phyloP scores from a whole-genome alignment of 2,113 vertebrate genomes.

The Entelurus aequoreus region DNA sequence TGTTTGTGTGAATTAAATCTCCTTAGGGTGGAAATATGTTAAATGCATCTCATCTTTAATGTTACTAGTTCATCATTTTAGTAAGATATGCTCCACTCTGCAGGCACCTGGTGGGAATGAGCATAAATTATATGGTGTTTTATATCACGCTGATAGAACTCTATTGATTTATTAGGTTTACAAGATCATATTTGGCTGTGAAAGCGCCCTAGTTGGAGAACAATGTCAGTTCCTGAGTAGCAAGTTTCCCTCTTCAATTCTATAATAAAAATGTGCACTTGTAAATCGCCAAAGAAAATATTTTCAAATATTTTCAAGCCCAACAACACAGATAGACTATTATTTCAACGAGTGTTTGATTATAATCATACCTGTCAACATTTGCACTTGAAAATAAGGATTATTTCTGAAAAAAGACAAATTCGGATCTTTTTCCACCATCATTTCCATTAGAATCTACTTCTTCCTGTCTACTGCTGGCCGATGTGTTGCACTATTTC shows the following conservation, averaged over 20 bases:
- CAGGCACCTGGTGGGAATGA: constrained; percentile 9
- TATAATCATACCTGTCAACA: too few relatives aligned
- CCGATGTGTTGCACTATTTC: too few relatives aligned
- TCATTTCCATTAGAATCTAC: too few relatives aligned
- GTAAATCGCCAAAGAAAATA: constrained; percentile 16
- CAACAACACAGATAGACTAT: constrained; percentile 15
- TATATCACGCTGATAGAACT: not conserved
- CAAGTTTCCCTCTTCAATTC: too few relatives aligned
- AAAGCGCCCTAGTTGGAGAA: not conserved
- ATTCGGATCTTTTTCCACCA: too few relatives aligned
- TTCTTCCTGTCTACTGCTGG: too few relatives aligned
- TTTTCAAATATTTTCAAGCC: constrained; percentile 21
- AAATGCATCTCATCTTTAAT: constrained; percentile 23
- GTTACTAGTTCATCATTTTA: constrained; percentile 22
- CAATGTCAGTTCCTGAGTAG: not conserved
- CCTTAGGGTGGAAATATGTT: constrained; percentile 32
- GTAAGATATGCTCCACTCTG: constrained; percentile 1
- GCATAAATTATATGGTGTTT: constrained; percentile 14
- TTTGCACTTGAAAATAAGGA: too few relatives aligned
- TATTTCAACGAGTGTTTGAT: too few relatives aligned
- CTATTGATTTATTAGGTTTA: not conserved
- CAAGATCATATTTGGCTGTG: not conserved
- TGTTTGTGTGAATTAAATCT: constrained; percentile 48
- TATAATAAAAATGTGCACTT: not conserved
- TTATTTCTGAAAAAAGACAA: too few relatives aligned